phyloP scores from a whole-genome alignment of 2,797 vertebrate species.

The Typhlichthys subterraneus region DNA sequence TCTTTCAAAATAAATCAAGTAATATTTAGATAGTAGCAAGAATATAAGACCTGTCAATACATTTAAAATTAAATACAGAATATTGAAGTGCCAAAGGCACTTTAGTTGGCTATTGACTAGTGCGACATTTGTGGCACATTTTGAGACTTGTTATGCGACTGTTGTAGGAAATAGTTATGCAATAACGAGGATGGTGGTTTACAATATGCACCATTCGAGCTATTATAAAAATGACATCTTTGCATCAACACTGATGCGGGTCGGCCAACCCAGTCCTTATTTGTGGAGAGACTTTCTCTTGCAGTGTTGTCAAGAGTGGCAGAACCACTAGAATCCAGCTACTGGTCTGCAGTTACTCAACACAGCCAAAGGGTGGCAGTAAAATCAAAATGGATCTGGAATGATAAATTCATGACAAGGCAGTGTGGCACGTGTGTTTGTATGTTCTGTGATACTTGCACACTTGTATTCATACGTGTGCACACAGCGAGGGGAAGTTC shows the following conservation, averaged over 20 bases:
- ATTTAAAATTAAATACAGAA: conserved; percentile 76
- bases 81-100: conserved; percentile 55
- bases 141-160: conserved; percentile 55
- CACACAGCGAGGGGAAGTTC: conserved; percentile 24
- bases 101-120: conserved; percentile 58
- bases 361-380: conserved; percentile 60
- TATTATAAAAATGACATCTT: conserved; percentile 45
- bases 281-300: conserved; percentile 27
- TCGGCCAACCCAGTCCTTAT: conserved; percentile 25
- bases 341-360: conserved; percentile 67
- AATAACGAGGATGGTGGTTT: conserved; percentile 36
- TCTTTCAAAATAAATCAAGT: conserved; percentile 46
- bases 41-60: conserved; percentile 70
- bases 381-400: conserved; percentile 32
- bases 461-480: conserved; percentile 9
- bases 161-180: conserved; percentile 47
- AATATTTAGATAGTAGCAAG: conserved; percentile 59
- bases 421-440: conserved; percentile 47
- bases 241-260: conserved; percentile 50
- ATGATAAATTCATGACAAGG: conserved; percentile 55
- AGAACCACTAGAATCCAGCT: conserved; percentile 74
- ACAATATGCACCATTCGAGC: conserved; percentile 41
- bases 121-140: conserved; percentile 43
- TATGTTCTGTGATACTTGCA: conserved; percentile 15
- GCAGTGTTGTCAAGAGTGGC: conserved; percentile 20